A percentile compares a stretch with the other conserved stretches of the same genome.
phyloP scores from a whole-genome alignment of 1,140 invertebrate genomes.

The Philopotamus ludificatus region DNA sequence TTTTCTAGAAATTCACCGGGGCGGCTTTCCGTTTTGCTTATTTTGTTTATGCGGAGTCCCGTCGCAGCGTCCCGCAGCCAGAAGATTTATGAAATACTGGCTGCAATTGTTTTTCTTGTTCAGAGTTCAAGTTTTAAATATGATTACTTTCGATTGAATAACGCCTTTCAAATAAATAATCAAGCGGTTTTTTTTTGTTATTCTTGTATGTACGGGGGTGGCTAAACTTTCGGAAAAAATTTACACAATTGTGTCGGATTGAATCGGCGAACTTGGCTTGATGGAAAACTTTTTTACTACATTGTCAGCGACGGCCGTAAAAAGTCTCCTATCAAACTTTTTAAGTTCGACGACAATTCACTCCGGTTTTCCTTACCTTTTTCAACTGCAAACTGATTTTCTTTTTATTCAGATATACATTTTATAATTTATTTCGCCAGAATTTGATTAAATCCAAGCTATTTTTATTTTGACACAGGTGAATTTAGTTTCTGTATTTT shows the following conservation, averaged over 20 bases:
- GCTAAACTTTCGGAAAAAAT: neutral
- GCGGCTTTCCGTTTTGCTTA: slow-evolving; percentile 37
- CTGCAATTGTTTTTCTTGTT: slow-evolving; percentile 34
- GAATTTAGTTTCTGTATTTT: too few species aligned
- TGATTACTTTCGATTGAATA: slow-evolving; percentile 5
- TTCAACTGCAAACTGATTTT: too few species aligned
- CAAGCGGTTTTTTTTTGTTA: neutral
- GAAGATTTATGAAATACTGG: slow-evolving; percentile 39
- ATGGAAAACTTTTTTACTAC: neutral
- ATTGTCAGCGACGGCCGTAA: slow-evolving; percentile 4
- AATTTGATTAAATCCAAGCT: too few species aligned
- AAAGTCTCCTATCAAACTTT: slow-evolving; percentile 3
- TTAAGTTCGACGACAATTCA: neutral
- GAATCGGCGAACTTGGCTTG: neutral
- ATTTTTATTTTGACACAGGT: too few species aligned
- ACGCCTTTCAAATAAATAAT: slow-evolving; percentile 1
- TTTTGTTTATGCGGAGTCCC: slow-evolving; percentile 22
- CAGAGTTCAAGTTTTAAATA: slow-evolving; percentile 8
- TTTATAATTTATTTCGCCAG: too few species aligned
- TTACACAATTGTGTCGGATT: neutral
- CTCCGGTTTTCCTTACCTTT: neutral
- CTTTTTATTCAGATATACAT: too few species aligned
- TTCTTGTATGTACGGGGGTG: too few species aligned
- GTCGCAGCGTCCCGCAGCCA: slow-evolving; percentile 5
- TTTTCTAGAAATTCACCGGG: slow-evolving; percentile 24